phyloP scores from a whole-genome alignment of 2,113 vertebrate species.

The Strigops habroptila region DNA sequence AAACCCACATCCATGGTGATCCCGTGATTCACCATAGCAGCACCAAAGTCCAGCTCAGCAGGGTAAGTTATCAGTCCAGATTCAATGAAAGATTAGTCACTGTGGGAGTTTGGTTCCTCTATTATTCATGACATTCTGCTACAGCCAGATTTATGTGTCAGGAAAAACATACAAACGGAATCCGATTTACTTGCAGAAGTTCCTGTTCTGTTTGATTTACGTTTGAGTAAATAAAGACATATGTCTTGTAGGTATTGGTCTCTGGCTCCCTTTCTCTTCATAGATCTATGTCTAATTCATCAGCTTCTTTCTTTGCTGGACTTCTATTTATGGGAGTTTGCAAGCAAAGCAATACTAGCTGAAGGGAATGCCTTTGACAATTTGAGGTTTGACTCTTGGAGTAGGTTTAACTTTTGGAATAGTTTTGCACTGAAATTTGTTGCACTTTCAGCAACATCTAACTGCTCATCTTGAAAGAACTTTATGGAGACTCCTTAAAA shows the following conservation, averaged over 20 bases:
- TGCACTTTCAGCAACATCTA: not conserved
- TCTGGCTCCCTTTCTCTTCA: conserved; percentile 53
- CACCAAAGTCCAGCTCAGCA: conserved; percentile 37
- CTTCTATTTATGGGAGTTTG: not conserved
- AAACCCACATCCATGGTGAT: rapidly evolving
- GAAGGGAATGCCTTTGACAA: not conserved
- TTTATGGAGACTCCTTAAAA: not conserved
- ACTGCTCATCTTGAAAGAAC: not conserved
- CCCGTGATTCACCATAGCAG: not conserved
- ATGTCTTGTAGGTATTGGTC: conserved; percentile 70
- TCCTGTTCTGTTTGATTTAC: conserved; percentile 77
- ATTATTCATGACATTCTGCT: conserved; percentile 76
- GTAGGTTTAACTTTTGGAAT: not conserved
- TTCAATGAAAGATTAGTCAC: conserved; percentile 72
- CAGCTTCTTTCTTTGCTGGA: conserved; percentile 55
- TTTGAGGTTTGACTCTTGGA: not conserved
- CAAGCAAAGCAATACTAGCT: not conserved
- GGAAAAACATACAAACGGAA: conserved; percentile 82
- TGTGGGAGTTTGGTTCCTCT: conserved; percentile 71
- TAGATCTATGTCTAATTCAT: conserved; percentile 60
- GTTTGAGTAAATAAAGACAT: conserved; percentile 79
- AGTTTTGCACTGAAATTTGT: not conserved
- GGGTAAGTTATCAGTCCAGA: conserved; percentile 65
- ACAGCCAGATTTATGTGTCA: conserved; percentile 82
- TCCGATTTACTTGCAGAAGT: conserved; percentile 77